phyloP scores from a whole-genome alignment of 2,797 vertebrate genomes.

The Myotis vivesi region DNA sequence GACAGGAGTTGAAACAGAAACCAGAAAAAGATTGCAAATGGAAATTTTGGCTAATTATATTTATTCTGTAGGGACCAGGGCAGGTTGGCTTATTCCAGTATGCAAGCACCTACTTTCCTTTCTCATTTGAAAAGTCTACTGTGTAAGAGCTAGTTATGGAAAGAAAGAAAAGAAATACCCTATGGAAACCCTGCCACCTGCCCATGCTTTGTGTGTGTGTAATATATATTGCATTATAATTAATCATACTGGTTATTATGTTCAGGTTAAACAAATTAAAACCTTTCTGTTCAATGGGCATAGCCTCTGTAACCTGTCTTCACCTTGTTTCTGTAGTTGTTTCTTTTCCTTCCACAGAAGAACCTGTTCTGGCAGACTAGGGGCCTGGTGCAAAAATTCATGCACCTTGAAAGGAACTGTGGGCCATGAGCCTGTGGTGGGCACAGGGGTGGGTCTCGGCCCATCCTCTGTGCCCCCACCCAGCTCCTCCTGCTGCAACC shows the following conservation, averaged over 20 bases:
- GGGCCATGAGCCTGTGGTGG: rapidly evolving
- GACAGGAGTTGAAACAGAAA: not conserved
- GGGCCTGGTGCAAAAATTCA: too few relatives aligned
- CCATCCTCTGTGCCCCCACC: rapidly evolving
- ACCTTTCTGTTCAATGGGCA: not conserved
- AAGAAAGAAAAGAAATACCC: not conserved
- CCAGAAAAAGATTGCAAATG: not conserved
- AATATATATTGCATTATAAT: not conserved
- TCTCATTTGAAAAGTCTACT: not conserved
- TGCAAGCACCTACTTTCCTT: not conserved
- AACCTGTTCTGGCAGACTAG: not conserved
- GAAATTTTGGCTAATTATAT: not conserved
- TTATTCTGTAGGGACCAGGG: not conserved
- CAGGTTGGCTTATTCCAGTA: not conserved
- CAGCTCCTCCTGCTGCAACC: rapidly evolving
- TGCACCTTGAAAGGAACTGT: too few relatives aligned
- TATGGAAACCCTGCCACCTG: not conserved
- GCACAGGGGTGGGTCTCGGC: too few relatives aligned
- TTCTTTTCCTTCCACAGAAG: not conserved
- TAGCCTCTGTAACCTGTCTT: not conserved
- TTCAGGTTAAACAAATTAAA: not conserved
- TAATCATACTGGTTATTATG: not conserved
- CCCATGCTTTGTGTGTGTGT: not conserved
- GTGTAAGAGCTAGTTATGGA: not conserved
- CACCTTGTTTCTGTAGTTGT: not conserved